Conservation (phyloP, 2,888 invertebrate species). For the Apamea crenata region DNA sequence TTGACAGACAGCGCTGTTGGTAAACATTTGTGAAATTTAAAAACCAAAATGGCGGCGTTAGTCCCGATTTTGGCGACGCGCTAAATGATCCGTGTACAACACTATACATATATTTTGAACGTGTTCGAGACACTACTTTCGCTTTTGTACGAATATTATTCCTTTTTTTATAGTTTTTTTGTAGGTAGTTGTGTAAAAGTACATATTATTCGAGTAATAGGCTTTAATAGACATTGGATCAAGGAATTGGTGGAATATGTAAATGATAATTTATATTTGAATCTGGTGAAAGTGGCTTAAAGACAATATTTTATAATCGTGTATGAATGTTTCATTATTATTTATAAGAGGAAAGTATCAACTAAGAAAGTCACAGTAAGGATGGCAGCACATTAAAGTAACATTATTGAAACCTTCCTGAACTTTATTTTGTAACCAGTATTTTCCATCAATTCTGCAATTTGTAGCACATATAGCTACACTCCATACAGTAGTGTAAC, state of each 20-base stretch:
- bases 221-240: slow-evolving; percentile 33
- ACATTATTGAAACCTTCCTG: not conserved
- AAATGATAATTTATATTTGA: slow-evolving; percentile 16
- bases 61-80: no score
- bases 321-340: slow-evolving; percentile 32
- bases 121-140: not conserved
- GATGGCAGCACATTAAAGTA: slow-evolving; percentile 28
- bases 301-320: slow-evolving; percentile 48
- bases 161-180: slow-evolving; percentile 29
- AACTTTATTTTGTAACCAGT: slow-evolving; percentile 5
- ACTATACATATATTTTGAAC: not conserved
- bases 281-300: slow-evolving; percentile 16
- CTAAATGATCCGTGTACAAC: not conserved
- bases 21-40: not conserved
- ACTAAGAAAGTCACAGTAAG: slow-evolving; percentile 4
- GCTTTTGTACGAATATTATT: slow-evolving; percentile 28
- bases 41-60: not conserved
- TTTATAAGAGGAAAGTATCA: slow-evolving; percentile 27
- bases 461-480: slow-evolving; percentile 12
- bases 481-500: slow-evolving; percentile 2
- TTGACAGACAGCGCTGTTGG: not conserved
- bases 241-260: slow-evolving; percentile 54
- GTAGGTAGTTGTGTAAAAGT: slow-evolving; percentile 43
- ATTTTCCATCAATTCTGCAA: slow-evolving; percentile 48
- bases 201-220: slow-evolving; percentile 23